These are phyloP conservation scores for Zonitis immaculata DNA, from an alignment of 2,888 invertebrate genomes.

Conservation along the genomic window DNA sequence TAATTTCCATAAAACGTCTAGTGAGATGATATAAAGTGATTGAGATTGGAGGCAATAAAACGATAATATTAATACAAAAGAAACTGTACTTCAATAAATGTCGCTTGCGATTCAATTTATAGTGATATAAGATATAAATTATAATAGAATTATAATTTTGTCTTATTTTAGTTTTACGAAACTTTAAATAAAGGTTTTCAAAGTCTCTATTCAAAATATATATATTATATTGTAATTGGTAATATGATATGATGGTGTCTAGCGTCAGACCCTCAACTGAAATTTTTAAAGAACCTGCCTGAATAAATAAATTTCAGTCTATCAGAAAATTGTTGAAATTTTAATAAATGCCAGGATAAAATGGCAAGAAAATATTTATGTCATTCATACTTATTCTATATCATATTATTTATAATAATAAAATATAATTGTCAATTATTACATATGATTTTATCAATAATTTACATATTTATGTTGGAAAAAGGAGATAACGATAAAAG, in stretches of 20 bases:
- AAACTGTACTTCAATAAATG: too few relatives aligned
- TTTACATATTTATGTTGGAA: neutral
- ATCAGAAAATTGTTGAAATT: neutral
- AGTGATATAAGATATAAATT: too few relatives aligned
- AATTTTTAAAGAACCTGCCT: constrained; percentile 7
- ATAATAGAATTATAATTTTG: too few relatives aligned
- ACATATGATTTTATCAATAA: neutral
- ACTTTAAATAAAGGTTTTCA: neutral
- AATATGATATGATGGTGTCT: constrained; percentile 15
- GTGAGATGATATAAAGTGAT: too few relatives aligned
- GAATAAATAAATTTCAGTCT: constrained; percentile 7
- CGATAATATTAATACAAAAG: too few relatives aligned
- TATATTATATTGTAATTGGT: constrained; percentile 15
- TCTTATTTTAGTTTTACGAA: neutral
- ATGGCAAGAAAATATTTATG: neutral
- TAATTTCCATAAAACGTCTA: too few relatives aligned
- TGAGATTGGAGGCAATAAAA: too few relatives aligned
- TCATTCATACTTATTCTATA: too few relatives aligned
- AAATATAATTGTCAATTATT: neutral
- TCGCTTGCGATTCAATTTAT: too few relatives aligned
- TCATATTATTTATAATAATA: neutral
- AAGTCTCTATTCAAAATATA: constrained; percentile 12
- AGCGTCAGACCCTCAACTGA: constrained; percentile 18
- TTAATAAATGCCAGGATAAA: neutral
- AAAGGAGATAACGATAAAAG: neutral